Evolutionary conservation across 2,888 invertebrate species (phyloP), one percentile per base, ranked within the genome.

Genomic region (Chironomus tentans): DNA sequence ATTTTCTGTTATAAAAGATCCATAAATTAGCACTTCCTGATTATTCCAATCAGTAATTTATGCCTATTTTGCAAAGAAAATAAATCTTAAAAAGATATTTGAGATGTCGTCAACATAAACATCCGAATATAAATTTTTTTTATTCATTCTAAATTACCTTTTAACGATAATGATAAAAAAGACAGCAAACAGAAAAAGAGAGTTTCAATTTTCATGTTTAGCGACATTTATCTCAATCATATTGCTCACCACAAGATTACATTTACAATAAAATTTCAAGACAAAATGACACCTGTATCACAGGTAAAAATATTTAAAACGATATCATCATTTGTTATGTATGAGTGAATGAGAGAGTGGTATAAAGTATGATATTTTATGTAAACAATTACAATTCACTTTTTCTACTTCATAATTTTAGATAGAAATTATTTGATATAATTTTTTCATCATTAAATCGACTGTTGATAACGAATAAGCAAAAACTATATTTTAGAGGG

Each of bases 101-200:
- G 38, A 38, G 38, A 38, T 38, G 38, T 38, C 38, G 38, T 38
- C 38, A 38, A 38, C 10, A 56, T 18, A 56, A 18, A n/a, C n/a
- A 56, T 4, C 56, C 5, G 56, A 56, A 56, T 38, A 56, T 15
- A 56, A 15, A 56, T 5, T n/a, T 15, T n/a, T 38, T 68, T 70
- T 70, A 46, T 70, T 13, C 47, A 7, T 70, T 21, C 47, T 22
- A 48, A 70, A 70, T 70, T 70, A 47, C 2, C 7, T 70, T 70
- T 70, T 70, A 70, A 70, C 47, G 70, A 70, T 70, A 48, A 69
- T 7, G 21, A 13, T 15, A 69, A 69, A 62, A 56, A 10, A 38
- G 38, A 38, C 38, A 38, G 38, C 38, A 38, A 38, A 38, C 7
- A 38, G 28, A 38, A 38, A 38, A 38, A 38, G 10, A 38, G 18